These are phyloP conservation scores for Lathamus discolor DNA, from an alignment of 2,113 vertebrate species.

Conservation along the genomic window DNA sequence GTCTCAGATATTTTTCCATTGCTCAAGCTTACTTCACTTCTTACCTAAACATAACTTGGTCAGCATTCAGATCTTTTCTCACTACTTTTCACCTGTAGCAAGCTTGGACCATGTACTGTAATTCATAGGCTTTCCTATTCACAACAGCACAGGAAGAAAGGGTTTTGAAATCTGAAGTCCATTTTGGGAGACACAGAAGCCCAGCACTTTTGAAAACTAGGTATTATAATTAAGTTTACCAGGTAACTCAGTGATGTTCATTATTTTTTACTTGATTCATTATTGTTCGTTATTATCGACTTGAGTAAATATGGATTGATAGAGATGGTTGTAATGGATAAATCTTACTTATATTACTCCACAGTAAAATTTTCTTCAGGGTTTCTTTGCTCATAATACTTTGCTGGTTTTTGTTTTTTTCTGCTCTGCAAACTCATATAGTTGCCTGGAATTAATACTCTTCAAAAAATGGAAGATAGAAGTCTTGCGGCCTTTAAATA, in stretches of 20 bases:
- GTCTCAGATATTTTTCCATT: neutral
- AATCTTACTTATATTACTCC: neutral
- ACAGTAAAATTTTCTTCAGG: neutral
- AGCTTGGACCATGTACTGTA: neutral
- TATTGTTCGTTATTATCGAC: no score
- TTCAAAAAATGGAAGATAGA: neutral
- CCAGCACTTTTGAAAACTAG: neutral
- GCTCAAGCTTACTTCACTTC: neutral
- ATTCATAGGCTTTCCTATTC: neutral
- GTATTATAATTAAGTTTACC: neutral
- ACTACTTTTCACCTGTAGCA: neutral
- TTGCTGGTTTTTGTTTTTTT: neutral
- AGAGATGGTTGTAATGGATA: neutral
- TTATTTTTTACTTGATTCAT: neutral
- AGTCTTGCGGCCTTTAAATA: neutral
- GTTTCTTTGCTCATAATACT: neutral
- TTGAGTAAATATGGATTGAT: neutral
- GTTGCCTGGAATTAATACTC: neutral
- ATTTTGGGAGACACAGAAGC: neutral
- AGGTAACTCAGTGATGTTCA: neutral
- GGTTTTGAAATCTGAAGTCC: neutral
- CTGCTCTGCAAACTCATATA: neutral
- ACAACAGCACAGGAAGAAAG: accelerated
- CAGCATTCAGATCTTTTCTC: neutral
- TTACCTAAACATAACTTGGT: neutral